Conservation (phyloP, 2,888 invertebrate genomes). For the Cybosia mesomella region DNA sequence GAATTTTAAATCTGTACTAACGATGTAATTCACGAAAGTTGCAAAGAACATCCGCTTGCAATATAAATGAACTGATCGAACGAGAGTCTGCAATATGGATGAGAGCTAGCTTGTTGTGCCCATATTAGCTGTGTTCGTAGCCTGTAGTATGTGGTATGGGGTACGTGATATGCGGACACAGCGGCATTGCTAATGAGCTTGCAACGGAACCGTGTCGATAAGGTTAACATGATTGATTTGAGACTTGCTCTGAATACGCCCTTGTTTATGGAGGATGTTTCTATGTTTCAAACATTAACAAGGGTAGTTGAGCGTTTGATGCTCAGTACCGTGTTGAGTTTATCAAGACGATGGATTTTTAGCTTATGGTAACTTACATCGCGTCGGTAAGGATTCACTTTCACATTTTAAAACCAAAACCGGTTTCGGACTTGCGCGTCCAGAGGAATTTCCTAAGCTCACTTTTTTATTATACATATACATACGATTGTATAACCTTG, state of each 20-base stretch:
- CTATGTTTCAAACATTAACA: conserved; percentile 21
- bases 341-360: background rate
- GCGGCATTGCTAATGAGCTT: conserved; percentile 61
- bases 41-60: conserved; percentile 65
- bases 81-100: conserved; percentile 70
- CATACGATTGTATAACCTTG: background rate
- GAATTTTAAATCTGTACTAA: conserved; percentile 45
- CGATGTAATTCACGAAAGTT: conserved; percentile 57
- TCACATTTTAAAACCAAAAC: background rate
- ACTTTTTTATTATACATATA: background rate
- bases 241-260: conserved; percentile 37
- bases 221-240: conserved; percentile 57
- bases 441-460: conserved; percentile 3
- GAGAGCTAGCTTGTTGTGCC: conserved; percentile 70
- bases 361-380: background rate
- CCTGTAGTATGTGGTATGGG: conserved; percentile 55
- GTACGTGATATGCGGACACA: conserved; percentile 51
- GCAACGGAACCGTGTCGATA: conserved; percentile 56
- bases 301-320: background rate
- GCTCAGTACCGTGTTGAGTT: background rate
- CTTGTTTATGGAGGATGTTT: conserved; percentile 28
- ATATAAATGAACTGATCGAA: conserved; percentile 73
- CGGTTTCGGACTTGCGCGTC: background rate
- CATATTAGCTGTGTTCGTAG: conserved; percentile 60
- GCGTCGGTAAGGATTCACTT: conserved; percentile 29